These are phyloP conservation scores for Chrysolina haemoptera DNA, from an alignment of 2,888 invertebrate genomes.

Conservation along the genomic window DNA sequence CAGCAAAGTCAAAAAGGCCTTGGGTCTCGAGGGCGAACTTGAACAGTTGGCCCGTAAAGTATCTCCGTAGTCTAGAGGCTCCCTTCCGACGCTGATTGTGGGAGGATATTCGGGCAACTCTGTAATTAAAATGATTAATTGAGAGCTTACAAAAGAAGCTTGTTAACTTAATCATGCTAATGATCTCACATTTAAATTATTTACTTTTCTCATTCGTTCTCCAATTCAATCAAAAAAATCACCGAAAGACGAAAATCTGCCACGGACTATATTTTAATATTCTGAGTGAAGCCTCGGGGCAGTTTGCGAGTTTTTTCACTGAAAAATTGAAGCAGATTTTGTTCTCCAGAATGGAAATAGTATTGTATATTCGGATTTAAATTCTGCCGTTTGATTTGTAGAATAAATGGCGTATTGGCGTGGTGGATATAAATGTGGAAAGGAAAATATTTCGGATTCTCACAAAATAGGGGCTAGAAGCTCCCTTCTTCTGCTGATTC, in stretches of 20 bases:
- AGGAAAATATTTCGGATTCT: neutral
- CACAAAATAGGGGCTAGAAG: too few species aligned
- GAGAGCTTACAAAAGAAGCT: conserved; percentile 31
- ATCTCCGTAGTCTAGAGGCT: conserved; percentile 84
- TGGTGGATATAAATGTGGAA: neutral
- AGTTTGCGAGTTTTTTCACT: neutral
- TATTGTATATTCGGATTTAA: neutral
- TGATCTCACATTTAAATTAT: conserved; percentile 36
- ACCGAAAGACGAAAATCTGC: neutral
- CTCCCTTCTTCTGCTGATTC: too few species aligned
- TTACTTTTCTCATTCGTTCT: conserved; percentile 26
- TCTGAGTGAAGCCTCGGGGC: neutral
- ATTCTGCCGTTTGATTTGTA: neutral
- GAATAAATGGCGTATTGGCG: neutral
- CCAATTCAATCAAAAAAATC: neutral
- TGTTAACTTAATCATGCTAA: conserved; percentile 41
- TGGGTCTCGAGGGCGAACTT: conserved; percentile 82
- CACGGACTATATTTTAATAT: neutral
- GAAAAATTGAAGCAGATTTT: neutral
- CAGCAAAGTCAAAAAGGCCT: conserved; percentile 81
- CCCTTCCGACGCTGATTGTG: conserved; percentile 79
- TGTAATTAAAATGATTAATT: conserved; percentile 64
- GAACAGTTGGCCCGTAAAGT: conserved; percentile 84
- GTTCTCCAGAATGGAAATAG: neutral
- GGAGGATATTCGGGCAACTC: conserved; percentile 81